Evolutionary conservation across 2,888 invertebrate species (phyloP).

Genomic region (Pollenia labialis): DNA sequence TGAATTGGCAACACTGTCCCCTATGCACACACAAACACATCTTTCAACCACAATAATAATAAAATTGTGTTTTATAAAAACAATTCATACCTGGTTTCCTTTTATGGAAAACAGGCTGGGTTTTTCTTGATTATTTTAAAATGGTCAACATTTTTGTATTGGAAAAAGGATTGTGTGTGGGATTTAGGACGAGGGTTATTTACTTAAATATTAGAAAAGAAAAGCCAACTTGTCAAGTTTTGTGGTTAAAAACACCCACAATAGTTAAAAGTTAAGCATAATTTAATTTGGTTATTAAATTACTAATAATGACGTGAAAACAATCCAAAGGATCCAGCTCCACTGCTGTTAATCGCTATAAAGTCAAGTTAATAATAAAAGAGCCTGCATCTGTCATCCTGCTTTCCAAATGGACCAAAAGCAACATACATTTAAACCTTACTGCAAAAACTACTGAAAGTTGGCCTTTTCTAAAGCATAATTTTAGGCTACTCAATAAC

Average conservation of each 20-base stretch:
- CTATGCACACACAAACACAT: background rate
- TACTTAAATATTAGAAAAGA: background rate
- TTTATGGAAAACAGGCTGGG: background rate
- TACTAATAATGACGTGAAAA: background rate
- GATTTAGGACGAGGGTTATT: background rate
- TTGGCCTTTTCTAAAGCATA: no score
- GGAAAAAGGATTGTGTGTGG: background rate
- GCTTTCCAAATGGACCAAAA: no score
- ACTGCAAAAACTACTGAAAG: no score
- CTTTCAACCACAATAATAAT: slow-evolving; percentile 50
- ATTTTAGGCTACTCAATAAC: no score
- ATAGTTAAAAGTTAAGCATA: slow-evolving; percentile 7
- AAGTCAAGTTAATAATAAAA: no score
- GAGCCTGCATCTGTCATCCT: no score
- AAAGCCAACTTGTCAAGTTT: slow-evolving; percentile 6
- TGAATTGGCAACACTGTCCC: background rate
- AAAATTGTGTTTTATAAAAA: slow-evolving; percentile 23
- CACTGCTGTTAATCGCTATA: no score
- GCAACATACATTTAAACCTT: no score
- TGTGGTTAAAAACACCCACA: slow-evolving; percentile 28
- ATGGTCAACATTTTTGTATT: background rate
- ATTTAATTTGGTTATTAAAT: background rate
- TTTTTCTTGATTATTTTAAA: background rate
- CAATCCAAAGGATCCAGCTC: no score
- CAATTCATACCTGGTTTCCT: slow-evolving; percentile 3